A percentile compares a stretch with the other conserved stretches of the same genome.
phyloP scores from a whole-genome alignment of 2,888 invertebrate genomes.

The Himalopsyche anomala region DNA sequence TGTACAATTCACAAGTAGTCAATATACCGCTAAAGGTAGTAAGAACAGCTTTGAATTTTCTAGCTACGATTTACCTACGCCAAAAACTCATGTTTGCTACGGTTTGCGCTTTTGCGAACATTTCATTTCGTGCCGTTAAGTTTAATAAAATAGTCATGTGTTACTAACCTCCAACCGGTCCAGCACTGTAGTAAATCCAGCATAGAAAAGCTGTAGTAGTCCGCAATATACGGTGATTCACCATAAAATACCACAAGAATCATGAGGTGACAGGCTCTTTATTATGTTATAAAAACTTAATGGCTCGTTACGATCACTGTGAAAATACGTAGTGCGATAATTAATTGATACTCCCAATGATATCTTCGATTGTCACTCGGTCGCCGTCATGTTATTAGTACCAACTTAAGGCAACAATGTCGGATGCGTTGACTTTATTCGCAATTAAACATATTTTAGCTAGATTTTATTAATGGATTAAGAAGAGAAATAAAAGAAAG shows the following conservation, averaged over 20 bases:
- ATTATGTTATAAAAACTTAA: background rate
- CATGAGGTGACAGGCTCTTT: slow-evolving; percentile 37
- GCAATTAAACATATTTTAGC: slow-evolving; percentile 20
- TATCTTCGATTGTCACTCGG: slow-evolving; percentile 50
- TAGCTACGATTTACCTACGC: background rate
- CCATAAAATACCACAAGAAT: slow-evolving; percentile 24
- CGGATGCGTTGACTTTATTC: slow-evolving; percentile 37
- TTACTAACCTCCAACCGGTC: slow-evolving; percentile 43
- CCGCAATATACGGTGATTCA: slow-evolving; percentile 42
- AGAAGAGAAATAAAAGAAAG: background rate
- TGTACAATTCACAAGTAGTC: too few relatives aligned
- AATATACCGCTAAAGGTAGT: background rate
- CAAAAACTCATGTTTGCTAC: background rate
- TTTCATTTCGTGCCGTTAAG: slow-evolving; percentile 27
- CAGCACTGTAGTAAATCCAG: background rate
- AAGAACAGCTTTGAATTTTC: background rate
- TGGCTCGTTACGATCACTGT: slow-evolving; percentile 1
- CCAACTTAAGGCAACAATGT: slow-evolving; percentile 57
- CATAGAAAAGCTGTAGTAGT: background rate
- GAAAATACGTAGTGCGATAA: background rate
- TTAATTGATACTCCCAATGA: background rate
- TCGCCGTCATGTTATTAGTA: slow-evolving; percentile 54
- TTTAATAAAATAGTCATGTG: slow-evolving; percentile 43
- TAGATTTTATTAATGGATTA: background rate
- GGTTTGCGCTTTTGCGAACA: slow-evolving; percentile 37